These are phyloP conservation scores for Acipenser transmontanus DNA, from an alignment of 2,797 vertebrate species.

Conservation along the genomic window DNA sequence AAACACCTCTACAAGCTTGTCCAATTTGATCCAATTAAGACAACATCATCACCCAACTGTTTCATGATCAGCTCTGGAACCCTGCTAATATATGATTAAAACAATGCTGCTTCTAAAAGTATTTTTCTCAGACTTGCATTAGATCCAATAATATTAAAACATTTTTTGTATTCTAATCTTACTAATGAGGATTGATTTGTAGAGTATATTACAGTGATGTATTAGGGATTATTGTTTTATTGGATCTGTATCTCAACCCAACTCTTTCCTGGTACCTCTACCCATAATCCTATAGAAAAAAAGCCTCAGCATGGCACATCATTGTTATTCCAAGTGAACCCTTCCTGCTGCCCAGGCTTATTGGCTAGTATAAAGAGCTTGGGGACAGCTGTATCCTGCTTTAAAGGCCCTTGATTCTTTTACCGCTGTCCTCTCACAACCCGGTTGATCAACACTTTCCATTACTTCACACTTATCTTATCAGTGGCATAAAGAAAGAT, in stretches of 20 bases:
- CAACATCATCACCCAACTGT: no score
- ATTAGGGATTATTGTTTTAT: background rate
- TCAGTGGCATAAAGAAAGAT: slow-evolving; percentile 35
- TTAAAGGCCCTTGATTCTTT: slow-evolving; percentile 36
- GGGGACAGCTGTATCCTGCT: slow-evolving; percentile 34
- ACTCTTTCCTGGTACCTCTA: slow-evolving; percentile 4
- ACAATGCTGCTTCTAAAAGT: background rate
- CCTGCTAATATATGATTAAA: background rate
- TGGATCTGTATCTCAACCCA: no score
- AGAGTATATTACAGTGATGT: background rate
- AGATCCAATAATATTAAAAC: slow-evolving; percentile 9
- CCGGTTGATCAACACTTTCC: slow-evolving; percentile 34
- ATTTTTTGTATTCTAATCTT: slow-evolving; percentile 9
- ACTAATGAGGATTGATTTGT: slow-evolving; percentile 5
- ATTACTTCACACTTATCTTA: slow-evolving; percentile 32
- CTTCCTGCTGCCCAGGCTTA: slow-evolving; percentile 34
- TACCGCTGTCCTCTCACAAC: slow-evolving; percentile 33
- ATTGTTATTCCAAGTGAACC: slow-evolving; percentile 33
- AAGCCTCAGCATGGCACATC: slow-evolving; percentile 27
- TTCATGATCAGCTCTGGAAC: no score
- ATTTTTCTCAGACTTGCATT: background rate
- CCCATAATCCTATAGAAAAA: slow-evolving; percentile 46
- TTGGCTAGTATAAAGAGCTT: slow-evolving; percentile 34
- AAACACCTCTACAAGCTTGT: no score
- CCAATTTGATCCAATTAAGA: no score